These are phyloP conservation scores for Mustela nigripes DNA, from an alignment of 2,113 vertebrate species.

Conservation along the genomic window DNA sequence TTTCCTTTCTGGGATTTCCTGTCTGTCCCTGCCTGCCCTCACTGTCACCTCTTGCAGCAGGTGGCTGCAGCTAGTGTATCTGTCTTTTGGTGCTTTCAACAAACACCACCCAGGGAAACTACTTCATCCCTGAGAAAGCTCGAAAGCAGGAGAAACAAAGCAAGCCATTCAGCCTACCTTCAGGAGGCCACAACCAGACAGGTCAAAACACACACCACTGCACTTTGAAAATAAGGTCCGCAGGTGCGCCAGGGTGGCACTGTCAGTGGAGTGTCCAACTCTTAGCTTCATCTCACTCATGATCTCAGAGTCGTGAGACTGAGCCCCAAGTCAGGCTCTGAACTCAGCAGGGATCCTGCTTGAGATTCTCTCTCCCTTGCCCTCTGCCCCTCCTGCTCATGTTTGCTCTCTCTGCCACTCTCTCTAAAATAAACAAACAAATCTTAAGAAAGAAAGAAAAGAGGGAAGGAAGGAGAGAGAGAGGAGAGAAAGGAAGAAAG, in stretches of 20 bases:
- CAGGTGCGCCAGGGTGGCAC: too few species aligned
- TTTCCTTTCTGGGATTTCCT: not conserved
- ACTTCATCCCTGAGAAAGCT: not conserved
- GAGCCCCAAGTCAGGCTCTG: not conserved
- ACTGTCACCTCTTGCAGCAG: not conserved
- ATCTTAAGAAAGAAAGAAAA: not conserved
- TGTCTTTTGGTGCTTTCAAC: not conserved
- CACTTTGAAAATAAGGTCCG: not conserved
- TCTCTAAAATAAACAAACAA: not conserved
- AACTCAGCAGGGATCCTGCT: not conserved
- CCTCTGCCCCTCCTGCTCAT: not conserved
- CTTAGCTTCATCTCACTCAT: not conserved
- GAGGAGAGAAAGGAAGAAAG: too few species aligned
- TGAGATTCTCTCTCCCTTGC: not conserved
- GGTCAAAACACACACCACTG: not conserved
- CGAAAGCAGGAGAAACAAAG: not conserved
- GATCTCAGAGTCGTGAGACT: not conserved
- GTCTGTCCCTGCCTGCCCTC: not conserved
- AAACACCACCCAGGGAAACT: not conserved
- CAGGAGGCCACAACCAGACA: not conserved
- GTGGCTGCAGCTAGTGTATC: not conserved
- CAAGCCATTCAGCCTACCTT: not conserved
- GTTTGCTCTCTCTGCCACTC: not conserved
- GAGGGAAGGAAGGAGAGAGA: fast-evolving
- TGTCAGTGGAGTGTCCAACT: too few species aligned